Conservation (phyloP, 2,888 invertebrate genomes). For the Phania funesta region DNA sequence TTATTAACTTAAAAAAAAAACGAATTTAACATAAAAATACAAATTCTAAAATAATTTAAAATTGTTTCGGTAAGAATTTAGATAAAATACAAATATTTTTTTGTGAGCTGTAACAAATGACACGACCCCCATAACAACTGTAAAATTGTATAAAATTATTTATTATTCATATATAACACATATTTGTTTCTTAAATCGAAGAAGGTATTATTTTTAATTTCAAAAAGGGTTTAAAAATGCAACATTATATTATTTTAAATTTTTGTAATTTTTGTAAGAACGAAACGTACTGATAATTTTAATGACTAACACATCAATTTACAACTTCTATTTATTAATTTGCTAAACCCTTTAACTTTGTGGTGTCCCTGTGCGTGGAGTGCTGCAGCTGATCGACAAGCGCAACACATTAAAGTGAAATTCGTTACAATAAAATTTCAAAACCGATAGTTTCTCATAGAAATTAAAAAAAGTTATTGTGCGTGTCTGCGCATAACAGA, state of each 20-base stretch:
- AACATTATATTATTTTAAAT: conserved; percentile 37
- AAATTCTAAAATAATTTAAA: conserved; percentile 22
- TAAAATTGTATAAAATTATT: conserved; percentile 57
- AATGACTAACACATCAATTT: conserved; percentile 30
- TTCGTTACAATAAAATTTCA: too few species aligned
- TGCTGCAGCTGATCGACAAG: not conserved
- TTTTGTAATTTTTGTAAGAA: conserved; percentile 3
- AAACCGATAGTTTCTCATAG: too few species aligned
- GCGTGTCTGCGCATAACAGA: too few species aligned
- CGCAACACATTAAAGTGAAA: too few species aligned
- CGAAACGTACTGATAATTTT: conserved; percentile 59
- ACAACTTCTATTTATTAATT: conserved; percentile 18
- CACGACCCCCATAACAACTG: conserved; percentile 21
- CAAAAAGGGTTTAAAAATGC: conserved; percentile 47
- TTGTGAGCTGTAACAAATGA: too few species aligned
- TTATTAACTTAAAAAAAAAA: conserved; percentile 37
- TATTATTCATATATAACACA: too few species aligned
- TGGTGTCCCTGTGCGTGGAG: conserved; percentile 6
- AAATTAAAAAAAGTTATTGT: too few species aligned
- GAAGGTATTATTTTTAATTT: not conserved
- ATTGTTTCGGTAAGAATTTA: conserved; percentile 47
- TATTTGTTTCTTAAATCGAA: conserved; percentile 1
- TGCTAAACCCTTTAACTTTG: not conserved
- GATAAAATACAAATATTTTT: conserved; percentile 8
- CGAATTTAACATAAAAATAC: conserved; percentile 44